Evolutionary conservation across 1,140 invertebrate genomes (phyloP).

Genomic region (Episyrphus balteatus): DNA sequence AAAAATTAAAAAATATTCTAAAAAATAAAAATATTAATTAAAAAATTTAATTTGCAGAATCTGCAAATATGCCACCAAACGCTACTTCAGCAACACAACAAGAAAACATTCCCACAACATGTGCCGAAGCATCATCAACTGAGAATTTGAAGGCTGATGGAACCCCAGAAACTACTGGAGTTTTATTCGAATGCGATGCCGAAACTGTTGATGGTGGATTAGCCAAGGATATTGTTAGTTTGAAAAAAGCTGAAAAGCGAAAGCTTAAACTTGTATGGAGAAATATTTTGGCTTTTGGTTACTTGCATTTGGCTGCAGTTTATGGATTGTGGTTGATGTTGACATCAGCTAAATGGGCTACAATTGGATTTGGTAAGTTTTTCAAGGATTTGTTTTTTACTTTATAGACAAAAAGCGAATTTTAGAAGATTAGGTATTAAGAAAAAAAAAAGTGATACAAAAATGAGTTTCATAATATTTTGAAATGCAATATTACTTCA

Average conservation of each 20-base stretch:
- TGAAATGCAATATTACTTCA: too few species aligned
- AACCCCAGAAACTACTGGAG: slow-evolving; percentile 36
- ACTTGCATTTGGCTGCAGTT: slow-evolving; percentile 76
- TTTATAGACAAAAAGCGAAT: too few species aligned
- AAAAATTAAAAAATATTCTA: too few species aligned
- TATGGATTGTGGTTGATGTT: slow-evolving; percentile 74
- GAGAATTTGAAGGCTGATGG: background rate
- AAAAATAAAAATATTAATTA: too few species aligned
- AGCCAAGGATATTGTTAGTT: slow-evolving; percentile 28
- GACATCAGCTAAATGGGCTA: slow-evolving; percentile 63
- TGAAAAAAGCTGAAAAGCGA: slow-evolving; percentile 25
- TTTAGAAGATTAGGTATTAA: too few species aligned
- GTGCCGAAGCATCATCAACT: background rate
- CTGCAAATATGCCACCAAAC: slow-evolving; percentile 21
- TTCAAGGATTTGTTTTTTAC: background rate
- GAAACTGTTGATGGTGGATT: slow-evolving; percentile 42
- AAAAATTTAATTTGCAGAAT: too few species aligned
- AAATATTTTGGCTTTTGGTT: slow-evolving; percentile 75
- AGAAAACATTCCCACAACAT: background rate
- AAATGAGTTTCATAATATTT: too few species aligned
- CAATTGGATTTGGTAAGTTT: slow-evolving; percentile 55
- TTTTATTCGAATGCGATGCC: slow-evolving; percentile 51
- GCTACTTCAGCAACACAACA: slow-evolving; percentile 8
- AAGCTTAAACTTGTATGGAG: slow-evolving; percentile 73
- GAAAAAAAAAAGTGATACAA: too few species aligned